Base-by-base conservation (phyloP, 2,888 invertebrate species). In the Microplitis deprimator region DNA sequence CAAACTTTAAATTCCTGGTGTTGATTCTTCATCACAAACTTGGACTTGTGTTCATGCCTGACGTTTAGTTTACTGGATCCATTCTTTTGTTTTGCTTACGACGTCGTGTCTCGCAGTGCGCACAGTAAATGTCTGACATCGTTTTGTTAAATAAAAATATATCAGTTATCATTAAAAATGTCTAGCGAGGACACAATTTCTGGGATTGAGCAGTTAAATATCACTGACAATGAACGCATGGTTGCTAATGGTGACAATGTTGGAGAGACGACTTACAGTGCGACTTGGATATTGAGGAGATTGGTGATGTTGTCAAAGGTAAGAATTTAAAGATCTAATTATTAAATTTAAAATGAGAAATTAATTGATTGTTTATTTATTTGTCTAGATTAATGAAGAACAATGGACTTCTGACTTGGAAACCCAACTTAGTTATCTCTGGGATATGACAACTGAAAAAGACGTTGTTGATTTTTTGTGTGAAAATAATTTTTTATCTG, bases 381-480 rank as follows among this genome's bases (percentile, higher is more conserved):
- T 20, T 74, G 79, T 72, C 4, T 74, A 90, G 90, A 82, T 87
- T 7, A 77, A 91, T 65, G 92, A 93, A 73, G 91, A 92, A 81
- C 90, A 93, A 65, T 92, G 92, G 87, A 91, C 92, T 74, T 91
- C 92, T 77, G 90, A 93, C 0, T 90, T 95, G 69, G 96, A 96
- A 90, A 92, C 92, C 38, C 94, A 96, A 84, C 90, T 96, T 60
- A 95, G 95, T 85, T 93, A 93, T 6, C 88, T 96, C 0, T 96
- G 96, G 96, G 96, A 96, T 83, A 96, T 96, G 95, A 94, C 96
- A 0, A 91, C 94, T 0, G 95, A 96, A 82, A 92, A 92, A 81
- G 96, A 95, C 85, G 94, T 96, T 0, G 94, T 95, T 8, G 85
- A 92, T 64, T 94, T 94, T 85, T 90, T 96, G 10, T 89, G 94